phyloP scores from a whole-genome alignment of 1,140 invertebrate genomes.

The Hyphantria cunea region DNA sequence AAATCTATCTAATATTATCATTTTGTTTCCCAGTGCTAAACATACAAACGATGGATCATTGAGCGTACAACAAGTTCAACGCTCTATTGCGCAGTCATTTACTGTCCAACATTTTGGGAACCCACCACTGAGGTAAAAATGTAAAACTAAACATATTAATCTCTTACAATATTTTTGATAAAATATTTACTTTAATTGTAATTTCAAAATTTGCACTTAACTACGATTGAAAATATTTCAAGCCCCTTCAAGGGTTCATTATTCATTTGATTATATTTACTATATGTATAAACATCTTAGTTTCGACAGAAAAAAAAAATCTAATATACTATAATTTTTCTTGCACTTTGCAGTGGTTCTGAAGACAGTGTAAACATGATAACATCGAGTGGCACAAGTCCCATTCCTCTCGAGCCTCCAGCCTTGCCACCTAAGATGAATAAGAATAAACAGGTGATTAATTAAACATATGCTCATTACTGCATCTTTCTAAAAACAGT shows the following conservation, averaged over 20 bases:
- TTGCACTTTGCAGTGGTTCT: conserved; percentile 56
- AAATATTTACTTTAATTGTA: no score
- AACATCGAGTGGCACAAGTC: conserved; percentile 59
- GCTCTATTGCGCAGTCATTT: conserved; percentile 70
- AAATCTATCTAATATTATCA: no score
- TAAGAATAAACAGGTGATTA: conserved; percentile 73
- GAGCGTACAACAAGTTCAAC: conserved; percentile 66
- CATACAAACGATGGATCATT: conserved; percentile 53
- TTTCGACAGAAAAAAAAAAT: no score
- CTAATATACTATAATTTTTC: no score
- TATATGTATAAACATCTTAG: no score
- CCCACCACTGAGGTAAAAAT: conserved; percentile 56
- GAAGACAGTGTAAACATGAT: conserved; percentile 69
- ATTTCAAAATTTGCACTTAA: no score
- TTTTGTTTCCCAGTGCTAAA: conserved; percentile 56
- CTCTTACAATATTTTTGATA: no score
- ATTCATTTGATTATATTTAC: no score
- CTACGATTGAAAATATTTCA: no score
- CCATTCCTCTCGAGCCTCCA: conserved; percentile 83
- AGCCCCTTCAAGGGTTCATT: no score
- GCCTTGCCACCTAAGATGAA: conserved; percentile 90
- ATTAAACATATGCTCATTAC: no score
- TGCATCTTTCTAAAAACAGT: no score
- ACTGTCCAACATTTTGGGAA: conserved; percentile 72
- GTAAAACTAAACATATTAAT: background rate